phyloP scores from a whole-genome alignment of 2,113 vertebrate genomes.

The Todiramphus saurophagus region DNA sequence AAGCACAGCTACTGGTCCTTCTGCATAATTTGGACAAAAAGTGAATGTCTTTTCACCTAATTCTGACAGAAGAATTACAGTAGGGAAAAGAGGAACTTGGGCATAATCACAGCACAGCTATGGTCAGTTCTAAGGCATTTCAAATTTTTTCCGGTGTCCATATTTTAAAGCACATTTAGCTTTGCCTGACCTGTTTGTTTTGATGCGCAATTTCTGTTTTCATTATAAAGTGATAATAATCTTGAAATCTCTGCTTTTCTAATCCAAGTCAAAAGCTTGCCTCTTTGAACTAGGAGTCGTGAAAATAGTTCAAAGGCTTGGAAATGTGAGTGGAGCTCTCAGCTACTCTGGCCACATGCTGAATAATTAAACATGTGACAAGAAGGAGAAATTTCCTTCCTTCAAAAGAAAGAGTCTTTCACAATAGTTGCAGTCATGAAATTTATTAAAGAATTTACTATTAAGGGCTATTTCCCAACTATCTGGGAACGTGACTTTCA shows the following conservation, averaged over 20 bases:
- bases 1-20: not conserved
- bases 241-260: not conserved
- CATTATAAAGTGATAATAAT: not conserved
- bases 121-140: not conserved
- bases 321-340: not conserved
- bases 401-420: not conserved
- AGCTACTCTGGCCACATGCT: not conserved
- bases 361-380: not conserved
- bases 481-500: not conserved
- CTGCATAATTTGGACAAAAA: not conserved
- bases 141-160: not conserved
- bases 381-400: not conserved
- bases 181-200: constrained; percentile 5
- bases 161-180: not conserved
- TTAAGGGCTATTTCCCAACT: not conserved
- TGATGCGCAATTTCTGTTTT: not conserved
- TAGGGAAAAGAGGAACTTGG: not conserved
- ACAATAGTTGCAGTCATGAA: not conserved
- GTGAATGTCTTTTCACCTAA: not conserved
- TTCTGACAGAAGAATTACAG: not conserved
- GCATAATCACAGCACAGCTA: not conserved
- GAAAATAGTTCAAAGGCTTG: not conserved
- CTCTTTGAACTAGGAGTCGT: not conserved
- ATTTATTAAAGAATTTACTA: not conserved
- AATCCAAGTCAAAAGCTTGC: not conserved